These are phyloP conservation scores for Deroplatys truncata DNA, from an alignment of 2,888 invertebrate species.

Conservation along the genomic window DNA sequence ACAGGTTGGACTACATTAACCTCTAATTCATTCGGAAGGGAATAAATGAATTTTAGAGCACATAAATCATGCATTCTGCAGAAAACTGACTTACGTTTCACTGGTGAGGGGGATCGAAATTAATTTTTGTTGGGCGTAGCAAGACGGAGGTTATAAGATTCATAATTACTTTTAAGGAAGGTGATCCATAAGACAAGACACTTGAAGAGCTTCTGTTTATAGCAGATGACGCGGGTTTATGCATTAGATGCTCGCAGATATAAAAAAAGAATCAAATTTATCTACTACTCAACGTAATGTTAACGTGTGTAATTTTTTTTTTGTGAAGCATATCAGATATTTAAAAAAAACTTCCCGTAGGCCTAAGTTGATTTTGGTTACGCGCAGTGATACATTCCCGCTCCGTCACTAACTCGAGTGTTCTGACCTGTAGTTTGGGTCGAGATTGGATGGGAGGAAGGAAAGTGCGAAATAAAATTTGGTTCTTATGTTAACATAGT, in stretches of 20 bases:
- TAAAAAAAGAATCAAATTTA: too few relatives aligned
- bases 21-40: neutral
- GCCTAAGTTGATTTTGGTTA: constrained; percentile 2
- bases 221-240: neutral
- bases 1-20: neutral
- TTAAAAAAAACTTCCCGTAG: neutral
- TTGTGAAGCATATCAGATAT: neutral
- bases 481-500: neutral
- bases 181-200: neutral
- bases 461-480: neutral
- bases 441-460: constrained; percentile 7
- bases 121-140: neutral
- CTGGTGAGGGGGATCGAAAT: neutral
- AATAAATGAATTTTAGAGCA: neutral
- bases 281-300: neutral
- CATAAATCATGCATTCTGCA: neutral
- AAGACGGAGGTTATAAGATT: neutral
- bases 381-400: constrained; percentile 21
- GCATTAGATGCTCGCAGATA: neutral
- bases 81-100: neutral
- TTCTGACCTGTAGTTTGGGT: constrained; percentile 17
- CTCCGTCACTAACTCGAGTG: constrained; percentile 1
- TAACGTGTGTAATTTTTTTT: neutral
- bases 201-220: neutral
- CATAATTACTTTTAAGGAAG: neutral